Base-by-base conservation (phyloP, 2,888 invertebrate species). In the Drosophila tripunctata region DNA sequence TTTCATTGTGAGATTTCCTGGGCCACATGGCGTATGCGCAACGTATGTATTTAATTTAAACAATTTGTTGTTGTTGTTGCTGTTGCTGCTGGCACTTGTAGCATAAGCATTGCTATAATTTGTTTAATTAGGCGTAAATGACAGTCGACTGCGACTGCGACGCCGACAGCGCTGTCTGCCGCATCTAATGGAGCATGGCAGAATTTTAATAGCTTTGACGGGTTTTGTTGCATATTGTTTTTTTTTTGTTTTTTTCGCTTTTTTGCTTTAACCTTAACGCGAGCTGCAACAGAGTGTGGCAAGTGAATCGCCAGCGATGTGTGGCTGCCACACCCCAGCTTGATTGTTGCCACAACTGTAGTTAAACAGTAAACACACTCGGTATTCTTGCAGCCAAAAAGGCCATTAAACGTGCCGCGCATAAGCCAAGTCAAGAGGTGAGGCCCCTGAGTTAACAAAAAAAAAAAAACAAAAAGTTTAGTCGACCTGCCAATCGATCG, bases 91-190 rank as follows among this genome's bases (percentile, higher is more conserved):
- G 22, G 48, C 69, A 71, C 74, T 78, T 78, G 71, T 74, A 64
- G 63, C 79, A 78, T 72, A 79, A 79, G 71, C 68, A 75, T 72
- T 74, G 68, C 76, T 80, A 78, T 84, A 86, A 87, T 87, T 86
- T 86, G 85, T 77, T 87, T 87, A 87, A 87, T 87, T 87, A 84
- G 86, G 82, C 86, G 87, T 86, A 78, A 80, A 86, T 75, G 75
- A 73, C 62, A n/a, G 78, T 41, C 72, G 64, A 24, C 21, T 7
- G 24, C 24, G 38, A 36, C 15, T 4, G 15, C 30, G 14, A 47
- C 24, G 66, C 22, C 10, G 5, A 48, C 73, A 38, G 67, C 74
- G 61, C 65, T 43, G 75, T 31, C 1, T 30, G 68, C 60, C 64
- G 69, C 66, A 64, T 71, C 82, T 83, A 83, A 83, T 83, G 83